Conservation (phyloP, 2,888 invertebrate species). For the Perdita meconis region DNA sequence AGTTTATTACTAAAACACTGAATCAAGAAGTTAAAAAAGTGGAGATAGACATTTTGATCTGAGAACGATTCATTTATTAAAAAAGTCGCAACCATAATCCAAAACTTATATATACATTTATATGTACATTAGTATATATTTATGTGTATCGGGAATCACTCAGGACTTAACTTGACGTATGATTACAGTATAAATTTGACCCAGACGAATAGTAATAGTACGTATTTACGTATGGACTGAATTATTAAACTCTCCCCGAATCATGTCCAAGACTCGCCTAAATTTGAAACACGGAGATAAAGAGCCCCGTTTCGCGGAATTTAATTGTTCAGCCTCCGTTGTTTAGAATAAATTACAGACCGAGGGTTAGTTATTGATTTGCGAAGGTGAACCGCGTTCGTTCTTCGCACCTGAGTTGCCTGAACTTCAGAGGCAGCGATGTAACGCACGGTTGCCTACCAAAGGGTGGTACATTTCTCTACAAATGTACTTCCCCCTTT, state of each 20-base stretch:
- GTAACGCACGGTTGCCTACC: constrained; percentile 75
- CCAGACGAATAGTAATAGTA: not conserved
- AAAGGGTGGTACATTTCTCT: constrained; percentile 68
- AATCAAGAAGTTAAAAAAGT: too few species aligned
- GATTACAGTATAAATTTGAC: not conserved
- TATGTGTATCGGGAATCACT: too few species aligned
- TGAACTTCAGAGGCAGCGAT: constrained; percentile 68
- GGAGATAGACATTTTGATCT: too few species aligned
- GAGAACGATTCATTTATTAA: too few species aligned
- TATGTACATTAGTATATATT: too few species aligned
- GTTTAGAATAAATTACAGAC: constrained; percentile 16
- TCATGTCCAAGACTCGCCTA: not conserved
- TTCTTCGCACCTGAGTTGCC: constrained; percentile 71
- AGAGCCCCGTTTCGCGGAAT: too few species aligned
- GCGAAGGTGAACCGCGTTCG: constrained; percentile 39
- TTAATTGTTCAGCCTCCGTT: too few species aligned
- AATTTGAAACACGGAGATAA: not conserved
- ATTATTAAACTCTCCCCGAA: constrained; percentile 12
- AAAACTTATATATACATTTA: too few species aligned
- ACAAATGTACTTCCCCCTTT: constrained; percentile 54
- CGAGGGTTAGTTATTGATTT: constrained; percentile 5
- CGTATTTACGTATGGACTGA: too few species aligned
- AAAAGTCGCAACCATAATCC: too few species aligned
- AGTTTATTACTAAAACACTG: too few species aligned
- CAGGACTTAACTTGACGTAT: too few species aligned